These are phyloP conservation scores for Lucifuga dentata DNA, from an alignment of 2,113 vertebrate genomes.

Conservation along the genomic window DNA sequence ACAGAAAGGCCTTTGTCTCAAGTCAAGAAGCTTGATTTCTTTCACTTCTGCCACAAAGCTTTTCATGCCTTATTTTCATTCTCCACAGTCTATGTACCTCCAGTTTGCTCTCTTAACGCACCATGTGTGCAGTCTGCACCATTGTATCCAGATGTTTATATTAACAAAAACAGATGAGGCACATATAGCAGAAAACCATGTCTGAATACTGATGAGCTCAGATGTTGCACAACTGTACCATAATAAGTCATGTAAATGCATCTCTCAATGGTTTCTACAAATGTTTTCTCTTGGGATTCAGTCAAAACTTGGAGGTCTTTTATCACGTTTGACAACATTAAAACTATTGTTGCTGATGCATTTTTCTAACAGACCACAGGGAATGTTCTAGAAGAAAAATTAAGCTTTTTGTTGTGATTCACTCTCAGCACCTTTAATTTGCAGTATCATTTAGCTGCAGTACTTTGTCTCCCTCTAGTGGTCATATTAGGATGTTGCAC, in stretches of 20 bases:
- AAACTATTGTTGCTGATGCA: background rate
- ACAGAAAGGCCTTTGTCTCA: conserved; percentile 15
- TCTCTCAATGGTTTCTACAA: too few relatives aligned
- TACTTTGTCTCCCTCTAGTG: conserved; percentile 53
- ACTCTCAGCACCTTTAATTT: background rate
- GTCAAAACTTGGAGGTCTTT: too few relatives aligned
- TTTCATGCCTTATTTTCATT: background rate
- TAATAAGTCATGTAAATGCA: conserved; percentile 12
- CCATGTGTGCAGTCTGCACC: conserved; percentile 23
- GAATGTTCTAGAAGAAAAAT: background rate
- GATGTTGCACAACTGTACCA: background rate
- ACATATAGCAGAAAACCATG: background rate
- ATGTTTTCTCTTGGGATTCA: too few relatives aligned
- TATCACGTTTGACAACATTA: too few relatives aligned
- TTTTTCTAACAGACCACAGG: background rate
- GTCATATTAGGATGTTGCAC: background rate
- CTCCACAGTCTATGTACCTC: background rate
- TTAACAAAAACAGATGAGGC: background rate
- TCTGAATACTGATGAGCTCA: background rate
- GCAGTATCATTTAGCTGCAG: background rate
- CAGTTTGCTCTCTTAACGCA: conserved; percentile 1
- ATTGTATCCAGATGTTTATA: conserved; percentile 19
- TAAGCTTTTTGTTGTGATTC: background rate
- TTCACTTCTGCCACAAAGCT: conserved; percentile 1
- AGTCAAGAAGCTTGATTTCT: background rate